Evolutionary conservation across 2,797 vertebrate genomes (phyloP), one percentile per base, ranked within the genome.

Genomic region (Aratinga solstitialis): DNA sequence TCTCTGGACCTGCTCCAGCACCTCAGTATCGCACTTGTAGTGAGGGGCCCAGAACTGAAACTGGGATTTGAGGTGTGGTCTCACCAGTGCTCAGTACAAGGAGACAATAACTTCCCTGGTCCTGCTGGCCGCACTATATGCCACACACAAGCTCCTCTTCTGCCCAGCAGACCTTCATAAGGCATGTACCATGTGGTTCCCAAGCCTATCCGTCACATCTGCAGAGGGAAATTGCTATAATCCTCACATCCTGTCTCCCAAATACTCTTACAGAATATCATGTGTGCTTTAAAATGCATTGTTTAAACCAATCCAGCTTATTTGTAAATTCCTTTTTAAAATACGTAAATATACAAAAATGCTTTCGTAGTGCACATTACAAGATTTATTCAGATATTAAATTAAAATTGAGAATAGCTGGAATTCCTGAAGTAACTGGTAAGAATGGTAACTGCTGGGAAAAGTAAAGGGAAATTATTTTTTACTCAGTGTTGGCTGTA

Each of bases 341-440:
- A 91, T 42, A 86, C 3, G 5, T 54, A 88, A 81, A 86, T 76
- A 88, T 20, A 42, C 11, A 48, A 76, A 56, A 89, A n/a, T 36
- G 26, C 13, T 65, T 92, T 72, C 75, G 74, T 61, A 68, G 51
- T 58, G 38, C 21, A 61, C 12, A 18, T 86, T 63, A 34, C 40
- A 89, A 67, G 16, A 82, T 75, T 68, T 19, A 74, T 94, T 91
- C 24, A 34, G 40, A 47, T 71, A 89, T 18, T 76, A 78, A 79
- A 84, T 59, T 61, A 74, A 87, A 93, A 65, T 50, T 48, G 32
- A 87, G 36, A 71, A 77, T 77, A 93, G 22, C 32, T 91, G 65
- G 45, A 82, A 93, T 92, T 93, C 92, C 74, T 93, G 38, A 80
- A 34, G 63, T 78, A 71, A 92, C 14, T 24, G n/a, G 13, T 80